A percentile compares a stretch with the other conserved stretches of the same genome.
phyloP scores from a whole-genome alignment of 2,113 vertebrate genomes.

The Vombatus ursinus region DNA sequence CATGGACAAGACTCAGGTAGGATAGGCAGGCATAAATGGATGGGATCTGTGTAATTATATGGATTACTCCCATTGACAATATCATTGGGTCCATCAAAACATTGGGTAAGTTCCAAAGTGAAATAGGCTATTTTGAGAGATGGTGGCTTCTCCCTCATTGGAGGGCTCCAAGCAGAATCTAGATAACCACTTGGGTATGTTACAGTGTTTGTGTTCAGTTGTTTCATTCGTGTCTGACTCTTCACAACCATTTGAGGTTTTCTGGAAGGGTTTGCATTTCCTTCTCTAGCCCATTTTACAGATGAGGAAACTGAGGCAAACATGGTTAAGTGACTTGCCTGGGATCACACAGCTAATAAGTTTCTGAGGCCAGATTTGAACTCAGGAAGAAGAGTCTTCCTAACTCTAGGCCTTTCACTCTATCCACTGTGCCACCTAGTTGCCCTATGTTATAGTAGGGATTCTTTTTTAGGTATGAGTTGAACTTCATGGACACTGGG shows the following conservation, averaged over 20 bases:
- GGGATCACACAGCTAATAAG: neutral
- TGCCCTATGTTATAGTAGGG: neutral
- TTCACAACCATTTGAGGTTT: neutral
- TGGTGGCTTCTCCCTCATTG: neutral
- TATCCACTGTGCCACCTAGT: neutral
- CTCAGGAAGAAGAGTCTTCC: neutral
- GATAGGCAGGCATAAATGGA: neutral
- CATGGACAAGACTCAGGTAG: neutral
- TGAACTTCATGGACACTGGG: neutral
- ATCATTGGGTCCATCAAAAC: neutral
- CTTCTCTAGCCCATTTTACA: neutral
- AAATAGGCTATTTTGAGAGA: neutral
- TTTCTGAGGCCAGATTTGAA: neutral
- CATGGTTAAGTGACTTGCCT: neutral
- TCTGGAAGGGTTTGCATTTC: neutral
- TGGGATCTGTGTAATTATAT: neutral
- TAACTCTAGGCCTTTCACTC: neutral
- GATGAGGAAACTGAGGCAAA: neutral
- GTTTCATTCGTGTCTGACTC: too few species aligned
- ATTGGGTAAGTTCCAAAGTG: neutral
- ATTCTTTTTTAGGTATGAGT: neutral
- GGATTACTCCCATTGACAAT: neutral
- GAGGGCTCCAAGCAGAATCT: neutral
- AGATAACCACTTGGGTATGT: neutral
- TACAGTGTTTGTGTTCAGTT: neutral